These are phyloP conservation scores for Griposia aprilina DNA, from an alignment of 2,888 invertebrate genomes.

Conservation along the genomic window DNA sequence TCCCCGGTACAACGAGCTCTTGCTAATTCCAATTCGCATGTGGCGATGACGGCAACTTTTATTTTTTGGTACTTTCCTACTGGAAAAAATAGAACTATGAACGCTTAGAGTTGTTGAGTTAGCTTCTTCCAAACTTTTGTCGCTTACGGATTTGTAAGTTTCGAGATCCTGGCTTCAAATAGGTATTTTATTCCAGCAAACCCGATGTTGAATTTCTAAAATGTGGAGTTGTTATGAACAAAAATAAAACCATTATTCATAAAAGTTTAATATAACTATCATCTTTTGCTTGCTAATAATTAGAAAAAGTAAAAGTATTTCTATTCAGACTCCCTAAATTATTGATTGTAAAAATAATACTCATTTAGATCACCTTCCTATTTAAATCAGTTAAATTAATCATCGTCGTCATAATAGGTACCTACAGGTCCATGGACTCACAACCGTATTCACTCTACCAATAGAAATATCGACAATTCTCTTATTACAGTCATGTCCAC, in stretches of 20 bases:
- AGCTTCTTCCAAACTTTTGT: conserved; percentile 53
- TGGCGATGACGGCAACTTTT: conserved; percentile 83
- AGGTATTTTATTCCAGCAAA: conserved; percentile 28
- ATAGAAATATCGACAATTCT: background rate
- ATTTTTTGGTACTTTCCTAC: conserved; percentile 81
- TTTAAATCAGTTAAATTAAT: background rate
- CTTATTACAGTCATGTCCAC: conserved; percentile 36
- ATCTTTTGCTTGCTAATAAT: background rate
- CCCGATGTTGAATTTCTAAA: conserved; percentile 6
- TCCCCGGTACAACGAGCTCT: conserved; percentile 76
- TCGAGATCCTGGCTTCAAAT: conserved; percentile 30
- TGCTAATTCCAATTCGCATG: conserved; percentile 85
- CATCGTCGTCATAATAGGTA: too few relatives aligned
- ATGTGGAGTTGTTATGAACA: background rate
- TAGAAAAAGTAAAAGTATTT: background rate
- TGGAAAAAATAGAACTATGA: conserved; percentile 71
- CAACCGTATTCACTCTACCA: background rate
- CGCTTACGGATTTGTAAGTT: conserved; percentile 46
- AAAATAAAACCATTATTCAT: background rate
- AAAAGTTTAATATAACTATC: background rate
- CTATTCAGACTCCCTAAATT: background rate
- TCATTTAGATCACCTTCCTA: background rate
- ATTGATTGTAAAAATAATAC: background rate
- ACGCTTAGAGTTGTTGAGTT: conserved; percentile 59
- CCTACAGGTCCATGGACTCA: background rate